Conservation (phyloP, 2,888 invertebrate genomes). For the Pristionchus maxplancki region DNA sequence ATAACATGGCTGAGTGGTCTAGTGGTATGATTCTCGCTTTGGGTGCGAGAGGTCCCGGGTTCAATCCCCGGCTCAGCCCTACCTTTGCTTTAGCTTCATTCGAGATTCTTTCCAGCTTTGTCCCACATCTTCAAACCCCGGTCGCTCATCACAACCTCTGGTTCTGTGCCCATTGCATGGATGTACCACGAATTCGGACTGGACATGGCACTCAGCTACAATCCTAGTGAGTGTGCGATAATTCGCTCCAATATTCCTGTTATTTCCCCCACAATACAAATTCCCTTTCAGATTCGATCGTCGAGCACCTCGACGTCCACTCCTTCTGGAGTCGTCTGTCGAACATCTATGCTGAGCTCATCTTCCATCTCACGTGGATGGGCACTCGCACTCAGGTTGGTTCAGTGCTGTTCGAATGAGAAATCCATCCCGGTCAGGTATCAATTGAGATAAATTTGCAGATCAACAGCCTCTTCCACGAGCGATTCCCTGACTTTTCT, state of each 20-base stretch:
- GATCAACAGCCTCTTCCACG: not conserved
- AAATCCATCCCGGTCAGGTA: not conserved
- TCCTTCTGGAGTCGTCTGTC: constrained; percentile 7
- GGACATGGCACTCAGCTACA: not conserved
- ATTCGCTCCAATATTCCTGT: not conserved
- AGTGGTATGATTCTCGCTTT: constrained; percentile 23
- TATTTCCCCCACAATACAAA: too few species aligned
- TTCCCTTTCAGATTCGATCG: not conserved
- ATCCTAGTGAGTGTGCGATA: not conserved
- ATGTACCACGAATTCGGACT: constrained; percentile 8
- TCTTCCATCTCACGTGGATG: not conserved
- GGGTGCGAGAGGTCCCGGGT: constrained; percentile 29
- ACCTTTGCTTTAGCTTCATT: not conserved
- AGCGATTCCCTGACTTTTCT: not conserved
- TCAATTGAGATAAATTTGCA: not conserved
- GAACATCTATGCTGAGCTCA: not conserved
- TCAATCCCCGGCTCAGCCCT: constrained; percentile 21
- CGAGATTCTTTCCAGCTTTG: not conserved
- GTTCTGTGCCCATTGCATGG: not conserved
- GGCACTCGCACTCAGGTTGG: not conserved
- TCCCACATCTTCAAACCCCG: not conserved
- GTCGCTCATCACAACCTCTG: not conserved
- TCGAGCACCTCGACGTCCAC: constrained; percentile 2
- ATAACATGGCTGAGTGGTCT: constrained; percentile 25
- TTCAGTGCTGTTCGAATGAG: not conserved